Conservation (phyloP, 1,140 invertebrate genomes). For the Triops longicaudatus region DNA sequence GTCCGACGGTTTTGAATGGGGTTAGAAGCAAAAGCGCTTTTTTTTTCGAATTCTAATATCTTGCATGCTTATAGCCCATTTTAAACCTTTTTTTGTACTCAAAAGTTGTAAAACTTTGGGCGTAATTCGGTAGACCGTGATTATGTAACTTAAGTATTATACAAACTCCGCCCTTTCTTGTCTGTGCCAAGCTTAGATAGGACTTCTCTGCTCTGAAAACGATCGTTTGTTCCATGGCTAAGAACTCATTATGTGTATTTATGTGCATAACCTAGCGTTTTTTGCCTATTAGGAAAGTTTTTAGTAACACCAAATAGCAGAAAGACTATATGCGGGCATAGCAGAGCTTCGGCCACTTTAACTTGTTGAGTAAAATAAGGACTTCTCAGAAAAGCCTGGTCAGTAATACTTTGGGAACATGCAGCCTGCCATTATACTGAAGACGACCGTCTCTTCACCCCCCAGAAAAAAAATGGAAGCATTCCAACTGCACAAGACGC, state of each 20-base stretch:
- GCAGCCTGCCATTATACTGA: too few species aligned
- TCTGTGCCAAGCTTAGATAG: neutral
- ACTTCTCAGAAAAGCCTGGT: too few species aligned
- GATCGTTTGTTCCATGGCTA: neutral
- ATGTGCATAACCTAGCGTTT: neutral
- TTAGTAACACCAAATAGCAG: slow-evolving; percentile 1
- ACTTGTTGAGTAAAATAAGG: too few species aligned
- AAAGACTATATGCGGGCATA: neutral
- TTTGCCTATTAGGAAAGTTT: neutral
- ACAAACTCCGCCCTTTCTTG: neutral
- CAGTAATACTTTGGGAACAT: too few species aligned
- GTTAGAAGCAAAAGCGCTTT: neutral
- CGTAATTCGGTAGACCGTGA: slow-evolving; percentile 7
- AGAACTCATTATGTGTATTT: neutral
- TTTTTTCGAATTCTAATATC: neutral
- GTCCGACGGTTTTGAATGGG: neutral
- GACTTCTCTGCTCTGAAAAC: neutral
- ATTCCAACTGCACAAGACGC: too few species aligned
- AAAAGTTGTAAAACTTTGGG: neutral
- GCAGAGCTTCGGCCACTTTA: neutral
- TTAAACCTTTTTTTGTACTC: neutral
- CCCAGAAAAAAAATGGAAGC: too few species aligned
- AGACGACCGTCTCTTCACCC: too few species aligned
- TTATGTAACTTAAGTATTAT: neutral
- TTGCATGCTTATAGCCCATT: slow-evolving; percentile 2